Evolutionary conservation across 2,113 vertebrate species (phyloP).

Genomic region (Calcarius ornatus): DNA sequence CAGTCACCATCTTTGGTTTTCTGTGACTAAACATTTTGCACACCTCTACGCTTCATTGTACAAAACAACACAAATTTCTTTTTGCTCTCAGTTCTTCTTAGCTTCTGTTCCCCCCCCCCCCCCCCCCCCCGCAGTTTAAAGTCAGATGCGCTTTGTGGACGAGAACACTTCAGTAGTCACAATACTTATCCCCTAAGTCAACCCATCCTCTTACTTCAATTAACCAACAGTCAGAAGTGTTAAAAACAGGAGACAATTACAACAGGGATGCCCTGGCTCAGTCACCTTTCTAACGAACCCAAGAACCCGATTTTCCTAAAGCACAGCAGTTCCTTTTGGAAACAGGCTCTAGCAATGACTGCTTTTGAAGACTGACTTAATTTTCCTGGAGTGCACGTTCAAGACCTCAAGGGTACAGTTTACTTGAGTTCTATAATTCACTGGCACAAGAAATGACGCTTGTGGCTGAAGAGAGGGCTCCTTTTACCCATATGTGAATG

Average conservation of each 20-base stretch:
- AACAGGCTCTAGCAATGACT: neutral
- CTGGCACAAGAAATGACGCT: neutral
- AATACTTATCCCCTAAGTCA: neutral
- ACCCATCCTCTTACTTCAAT: neutral
- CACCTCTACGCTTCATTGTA: neutral
- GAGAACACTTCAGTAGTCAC: neutral
- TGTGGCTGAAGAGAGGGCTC: neutral
- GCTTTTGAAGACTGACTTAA: neutral
- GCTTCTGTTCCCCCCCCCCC: neutral
- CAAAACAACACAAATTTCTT: neutral
- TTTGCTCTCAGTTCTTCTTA: neutral
- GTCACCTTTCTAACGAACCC: neutral
- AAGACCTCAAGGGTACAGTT: neutral
- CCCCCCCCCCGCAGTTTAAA: neutral
- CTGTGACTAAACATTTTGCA: neutral
- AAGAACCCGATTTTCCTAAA: neutral
- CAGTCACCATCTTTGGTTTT: neutral
- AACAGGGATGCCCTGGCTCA: neutral
- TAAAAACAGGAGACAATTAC: neutral
- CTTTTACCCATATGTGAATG: neutral
- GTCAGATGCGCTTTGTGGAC: neutral
- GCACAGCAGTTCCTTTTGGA: neutral
- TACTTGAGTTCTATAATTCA: neutral
- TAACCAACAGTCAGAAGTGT: neutral
- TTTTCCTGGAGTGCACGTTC: neutral